Percentiles rank a stretch among this genome's conserved stretches.
Conservation (phyloP, 2,888 invertebrate species). For the Tetropium fuscum region DNA sequence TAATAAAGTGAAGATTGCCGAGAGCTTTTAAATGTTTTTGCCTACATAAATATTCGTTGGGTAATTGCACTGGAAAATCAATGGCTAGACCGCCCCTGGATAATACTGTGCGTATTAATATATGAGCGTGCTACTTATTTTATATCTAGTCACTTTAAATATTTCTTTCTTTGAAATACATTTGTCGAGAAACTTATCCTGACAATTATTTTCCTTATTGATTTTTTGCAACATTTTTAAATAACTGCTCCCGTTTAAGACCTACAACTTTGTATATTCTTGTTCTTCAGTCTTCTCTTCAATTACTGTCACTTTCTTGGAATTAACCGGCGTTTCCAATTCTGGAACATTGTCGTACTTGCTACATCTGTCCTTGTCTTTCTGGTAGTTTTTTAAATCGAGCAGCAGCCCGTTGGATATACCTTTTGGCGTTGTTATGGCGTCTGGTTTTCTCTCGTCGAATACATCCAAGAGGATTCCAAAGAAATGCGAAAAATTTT, state of each 20-base stretch:
- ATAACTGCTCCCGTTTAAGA: conserved; percentile 8
- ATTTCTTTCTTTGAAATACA: no score
- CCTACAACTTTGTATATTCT: conserved; percentile 50
- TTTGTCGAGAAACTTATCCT: no score
- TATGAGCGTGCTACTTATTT: no score
- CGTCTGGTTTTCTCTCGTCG: conserved; percentile 35
- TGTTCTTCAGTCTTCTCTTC: conserved; percentile 50
- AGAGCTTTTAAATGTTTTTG: no score
- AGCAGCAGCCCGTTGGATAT: conserved; percentile 40
- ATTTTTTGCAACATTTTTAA: neutral
- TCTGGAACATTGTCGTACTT: conserved; percentile 50
- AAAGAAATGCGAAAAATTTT: conserved; percentile 41
- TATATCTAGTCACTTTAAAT: no score
- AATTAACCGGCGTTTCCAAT: conserved; percentile 26
- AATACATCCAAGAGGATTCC: conserved; percentile 41
- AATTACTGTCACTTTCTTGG: conserved; percentile 44
- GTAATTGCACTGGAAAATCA: no score
- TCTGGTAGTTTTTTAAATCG: conserved; percentile 44
- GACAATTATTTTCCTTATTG: neutral
- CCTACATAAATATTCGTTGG: no score
- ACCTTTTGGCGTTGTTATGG: conserved; percentile 15
- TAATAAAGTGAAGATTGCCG: no score
- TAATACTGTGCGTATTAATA: no score
- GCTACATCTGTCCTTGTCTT: conserved; percentile 45
- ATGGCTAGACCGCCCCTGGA: no score